Base-by-base conservation (phyloP, 2,888 invertebrate genomes). In the Hofmannophila pseudospretella region DNA sequence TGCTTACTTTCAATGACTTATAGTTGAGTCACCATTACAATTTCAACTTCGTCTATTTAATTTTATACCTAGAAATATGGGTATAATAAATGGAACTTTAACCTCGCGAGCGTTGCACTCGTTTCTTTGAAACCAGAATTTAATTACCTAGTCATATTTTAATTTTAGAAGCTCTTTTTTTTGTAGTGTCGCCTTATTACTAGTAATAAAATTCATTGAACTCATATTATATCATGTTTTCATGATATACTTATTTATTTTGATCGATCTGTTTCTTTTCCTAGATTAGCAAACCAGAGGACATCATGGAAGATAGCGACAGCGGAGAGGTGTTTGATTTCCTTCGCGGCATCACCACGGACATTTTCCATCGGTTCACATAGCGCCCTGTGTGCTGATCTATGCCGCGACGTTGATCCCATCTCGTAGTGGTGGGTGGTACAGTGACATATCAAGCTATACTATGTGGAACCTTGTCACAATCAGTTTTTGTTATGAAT, bases 321-420 rank as follows among this genome's bases (percentile, higher is more conserved):
- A 47, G 58, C 39, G 72, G 53, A 7, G 86, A 84, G 51, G 67
- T 85, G 51, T 69, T 84, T 33, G 79, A 76, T 46, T 82, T 76
- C 61, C 55, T 86, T 20, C 66, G 67, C 44, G 86, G 80, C 48
- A 64, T 85, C 64, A 85, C 82, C 34, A 75, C 77, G 28, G 82
- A 84, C 51, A 67, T 85, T 43, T 50, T 85, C 30, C 76, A 85
- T 33, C 71, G 75, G 48, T 82, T 86, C 48, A 49, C 73, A 39
- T 81, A 72, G 62, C 49, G 40, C 29, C 32, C n/a, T 11, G 11
- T 10, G 11, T 10, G 1, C 4, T 7, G 3, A 10, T 9, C 25
- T 4, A 25, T 2, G n/a, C 25, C 2, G 8, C 8, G 5, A 20
- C 8, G 5, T 20, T 8, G 20, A 20, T 5, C 20, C 8, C 20